Conservation (phyloP, 2,113 vertebrate species). For the Crotalus horridus region DNA sequence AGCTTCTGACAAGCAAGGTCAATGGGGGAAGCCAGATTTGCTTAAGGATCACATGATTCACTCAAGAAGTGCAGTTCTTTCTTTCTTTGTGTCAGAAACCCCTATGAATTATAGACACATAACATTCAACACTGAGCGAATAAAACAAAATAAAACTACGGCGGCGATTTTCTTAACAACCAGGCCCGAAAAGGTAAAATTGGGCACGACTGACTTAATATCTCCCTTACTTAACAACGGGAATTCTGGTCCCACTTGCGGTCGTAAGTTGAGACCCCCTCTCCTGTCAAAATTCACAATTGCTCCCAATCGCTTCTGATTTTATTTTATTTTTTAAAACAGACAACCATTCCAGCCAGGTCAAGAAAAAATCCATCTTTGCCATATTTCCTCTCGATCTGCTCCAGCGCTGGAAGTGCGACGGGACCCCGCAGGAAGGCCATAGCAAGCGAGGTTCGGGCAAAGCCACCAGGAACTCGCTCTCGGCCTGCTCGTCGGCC, state of each 20-base stretch:
- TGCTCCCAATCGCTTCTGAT: neutral
- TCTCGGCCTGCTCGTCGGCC: neutral
- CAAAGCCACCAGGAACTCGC: slow-evolving; percentile 16
- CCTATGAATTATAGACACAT: too few relatives aligned
- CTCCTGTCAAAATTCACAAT: neutral
- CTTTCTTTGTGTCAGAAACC: too few relatives aligned
- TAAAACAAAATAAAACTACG: neutral
- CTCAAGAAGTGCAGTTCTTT: too few relatives aligned
- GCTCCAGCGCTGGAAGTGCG: slow-evolving; percentile 33
- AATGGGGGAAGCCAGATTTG: too few relatives aligned
- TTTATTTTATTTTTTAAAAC: slow-evolving; percentile 21
- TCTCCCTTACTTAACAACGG: neutral
- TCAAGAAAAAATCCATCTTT: slow-evolving; percentile 31
- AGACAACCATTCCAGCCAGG: slow-evolving; percentile 64
- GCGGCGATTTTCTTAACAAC: neutral
- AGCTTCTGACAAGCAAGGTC: too few relatives aligned
- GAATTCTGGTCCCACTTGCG: neutral
- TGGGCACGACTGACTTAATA: neutral
- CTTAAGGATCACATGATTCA: too few relatives aligned
- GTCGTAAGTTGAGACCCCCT: neutral
- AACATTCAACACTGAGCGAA: neutral
- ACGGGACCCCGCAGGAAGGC: slow-evolving; percentile 22
- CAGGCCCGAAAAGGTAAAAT: neutral
- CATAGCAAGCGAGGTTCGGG: neutral
- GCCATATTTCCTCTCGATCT: slow-evolving; percentile 10